A percentile compares a stretch with the other conserved stretches of the same genome.
Evolutionary conservation across 2,797 vertebrate species (phyloP).

Genomic region (Muscicapa striata): DNA sequence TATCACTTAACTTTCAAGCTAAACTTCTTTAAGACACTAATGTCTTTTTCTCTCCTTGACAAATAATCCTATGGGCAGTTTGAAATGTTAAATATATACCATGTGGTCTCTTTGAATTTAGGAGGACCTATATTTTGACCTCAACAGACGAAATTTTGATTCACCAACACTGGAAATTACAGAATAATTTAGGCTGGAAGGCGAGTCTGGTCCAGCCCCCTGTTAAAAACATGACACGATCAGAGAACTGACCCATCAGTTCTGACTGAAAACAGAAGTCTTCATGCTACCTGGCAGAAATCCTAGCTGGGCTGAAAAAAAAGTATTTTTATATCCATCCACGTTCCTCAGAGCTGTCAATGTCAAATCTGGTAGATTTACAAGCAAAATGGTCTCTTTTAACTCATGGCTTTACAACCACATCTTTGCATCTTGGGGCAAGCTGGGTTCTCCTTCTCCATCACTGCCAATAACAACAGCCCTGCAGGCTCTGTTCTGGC

Average conservation of each 20-base stretch:
- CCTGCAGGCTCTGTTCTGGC: neutral
- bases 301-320: neutral
- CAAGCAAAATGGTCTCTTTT: neutral
- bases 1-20: neutral
- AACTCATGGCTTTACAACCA: slow-evolving; percentile 9
- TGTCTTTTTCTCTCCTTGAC: slow-evolving; percentile 9
- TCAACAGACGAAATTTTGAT: neutral
- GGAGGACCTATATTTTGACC: neutral
- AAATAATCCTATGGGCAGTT: neutral
- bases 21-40: neutral
- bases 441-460: neutral
- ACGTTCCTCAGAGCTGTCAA: neutral
- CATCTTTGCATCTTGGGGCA: neutral
- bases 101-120: slow-evolving; percentile 25
- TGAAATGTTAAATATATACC: slow-evolving; percentile 18
- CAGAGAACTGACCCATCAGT: neutral
- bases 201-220: neutral
- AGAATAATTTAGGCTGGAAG: neutral
- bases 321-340: neutral
- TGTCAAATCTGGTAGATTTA: slow-evolving; percentile 14
- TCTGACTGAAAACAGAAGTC: neutral
- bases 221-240: neutral
- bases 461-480: slow-evolving; percentile 19
- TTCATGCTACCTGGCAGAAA: neutral
- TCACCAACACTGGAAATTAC: neutral